A percentile compares a stretch with the other conserved stretches of the same genome.
These are phyloP conservation scores for Hypolimnas misippus DNA, from an alignment of 2,888 invertebrate species.

Conservation along the genomic window DNA sequence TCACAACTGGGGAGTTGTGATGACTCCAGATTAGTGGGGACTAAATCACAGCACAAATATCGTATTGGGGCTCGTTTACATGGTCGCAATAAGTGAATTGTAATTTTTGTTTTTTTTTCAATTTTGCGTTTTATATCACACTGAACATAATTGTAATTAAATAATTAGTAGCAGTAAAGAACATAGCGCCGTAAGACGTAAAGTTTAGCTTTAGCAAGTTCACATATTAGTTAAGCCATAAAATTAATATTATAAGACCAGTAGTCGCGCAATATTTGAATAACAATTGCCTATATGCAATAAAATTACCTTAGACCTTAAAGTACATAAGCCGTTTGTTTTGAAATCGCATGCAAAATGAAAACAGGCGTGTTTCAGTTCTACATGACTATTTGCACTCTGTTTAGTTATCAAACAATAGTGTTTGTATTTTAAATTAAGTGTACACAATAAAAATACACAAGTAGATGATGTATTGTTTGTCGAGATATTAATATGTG, in stretches of 20 bases:
- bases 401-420: slow-evolving; percentile 25
- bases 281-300: not conserved
- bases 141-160: no score
- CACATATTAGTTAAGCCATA: not conserved
- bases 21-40: no score
- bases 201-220: no score
- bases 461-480: slow-evolving; percentile 8
- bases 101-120: no score
- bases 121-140: no score
- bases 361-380: not conserved
- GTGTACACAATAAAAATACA: slow-evolving; percentile 27
- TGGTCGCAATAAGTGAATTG: no score
- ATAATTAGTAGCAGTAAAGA: no score
- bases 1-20: no score
- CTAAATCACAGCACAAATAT: no score
- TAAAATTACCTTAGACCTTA: not conserved
- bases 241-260: not conserved
- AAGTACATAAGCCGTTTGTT: no score
- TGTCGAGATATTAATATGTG: slow-evolving; percentile 10
- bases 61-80: no score
- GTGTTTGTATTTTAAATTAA: slow-evolving; percentile 27
- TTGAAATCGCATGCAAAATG: not conserved
- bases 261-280: not conserved
- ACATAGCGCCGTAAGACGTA: no score
- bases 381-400: slow-evolving; percentile 15